Evolutionary conservation across 2,113 vertebrate species (phyloP).

Genomic region (Stegastes partitus): DNA sequence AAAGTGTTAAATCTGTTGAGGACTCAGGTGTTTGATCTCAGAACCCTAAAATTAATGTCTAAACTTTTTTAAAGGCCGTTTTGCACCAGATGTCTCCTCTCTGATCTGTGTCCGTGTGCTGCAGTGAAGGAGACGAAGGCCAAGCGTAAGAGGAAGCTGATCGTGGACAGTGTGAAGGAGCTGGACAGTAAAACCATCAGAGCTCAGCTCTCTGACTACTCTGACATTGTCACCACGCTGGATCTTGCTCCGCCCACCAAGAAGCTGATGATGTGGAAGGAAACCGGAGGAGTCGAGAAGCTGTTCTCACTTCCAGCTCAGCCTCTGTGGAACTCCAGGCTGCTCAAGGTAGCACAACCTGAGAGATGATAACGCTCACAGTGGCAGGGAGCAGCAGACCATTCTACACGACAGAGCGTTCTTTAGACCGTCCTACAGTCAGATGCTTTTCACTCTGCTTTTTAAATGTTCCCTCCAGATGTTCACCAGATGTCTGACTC

Average conservation of each 20-base stretch:
- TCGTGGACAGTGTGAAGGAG: slow-evolving; percentile 98
- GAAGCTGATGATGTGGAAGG: slow-evolving; percentile 99
- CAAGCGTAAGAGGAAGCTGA: slow-evolving; percentile 97
- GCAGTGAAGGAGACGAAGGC: slow-evolving; percentile 98
- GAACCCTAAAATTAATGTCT: no score
- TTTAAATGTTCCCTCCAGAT: slow-evolving; percentile 82
- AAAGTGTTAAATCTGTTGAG: no score
- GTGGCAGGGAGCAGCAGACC: background rate
- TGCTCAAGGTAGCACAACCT: slow-evolving; percentile 95
- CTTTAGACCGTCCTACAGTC: no score
- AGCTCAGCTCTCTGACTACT: slow-evolving; percentile 97
- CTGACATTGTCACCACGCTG: slow-evolving; percentile 98
- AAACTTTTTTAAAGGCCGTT: no score
- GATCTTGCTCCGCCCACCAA: slow-evolving; percentile 97
- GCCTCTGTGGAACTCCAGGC: slow-evolving; percentile 93
- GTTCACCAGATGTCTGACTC: slow-evolving; percentile 97
- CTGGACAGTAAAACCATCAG: slow-evolving; percentile 97
- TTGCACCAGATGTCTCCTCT: background rate
- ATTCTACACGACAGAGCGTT: background rate
- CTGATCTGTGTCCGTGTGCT: slow-evolving; percentile 1
- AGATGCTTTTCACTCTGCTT: background rate
- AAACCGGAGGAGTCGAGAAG: slow-evolving; percentile 97
- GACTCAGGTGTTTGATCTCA: no score
- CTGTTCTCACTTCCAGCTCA: slow-evolving; percentile 97
- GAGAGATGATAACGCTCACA: no score